Conservation (phyloP, 2,797 vertebrate species). For the Brachyrhaphis roseni region DNA sequence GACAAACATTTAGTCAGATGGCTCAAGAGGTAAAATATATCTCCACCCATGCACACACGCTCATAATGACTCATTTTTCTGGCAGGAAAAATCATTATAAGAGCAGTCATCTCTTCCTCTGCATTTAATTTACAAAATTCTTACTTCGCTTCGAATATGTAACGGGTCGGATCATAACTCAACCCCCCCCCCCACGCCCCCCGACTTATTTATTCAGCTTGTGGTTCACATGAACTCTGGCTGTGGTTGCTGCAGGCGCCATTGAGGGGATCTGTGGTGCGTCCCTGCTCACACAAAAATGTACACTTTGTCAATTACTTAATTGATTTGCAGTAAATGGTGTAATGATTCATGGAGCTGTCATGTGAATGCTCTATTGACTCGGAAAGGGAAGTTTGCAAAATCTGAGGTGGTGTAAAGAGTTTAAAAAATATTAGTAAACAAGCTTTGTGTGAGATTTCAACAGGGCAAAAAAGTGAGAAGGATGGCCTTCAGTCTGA, state of each 20-base stretch:
- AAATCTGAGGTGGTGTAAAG: neutral
- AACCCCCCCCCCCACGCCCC: constrained; percentile 4
- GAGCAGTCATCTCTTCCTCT: constrained; percentile 9
- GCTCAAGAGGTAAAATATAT: constrained; percentile 25
- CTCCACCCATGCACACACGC: constrained; percentile 10
- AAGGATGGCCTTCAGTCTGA: neutral
- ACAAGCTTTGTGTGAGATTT: neutral
- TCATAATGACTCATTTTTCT: constrained; percentile 17
- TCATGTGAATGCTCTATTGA: neutral
- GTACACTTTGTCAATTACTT: constrained; percentile 11
- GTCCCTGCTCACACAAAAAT: constrained; percentile 1
- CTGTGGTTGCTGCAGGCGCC: constrained; percentile 26
- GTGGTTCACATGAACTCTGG: constrained; percentile 30
- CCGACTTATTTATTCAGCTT: constrained; percentile 21
- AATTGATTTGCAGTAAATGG: constrained; percentile 10
- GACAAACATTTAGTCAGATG: constrained; percentile 27
- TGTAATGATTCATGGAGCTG: neutral
- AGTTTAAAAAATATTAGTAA: neutral
- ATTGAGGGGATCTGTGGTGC: constrained; percentile 6
- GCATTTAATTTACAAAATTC: constrained; percentile 17
- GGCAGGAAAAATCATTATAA: constrained; percentile 10
- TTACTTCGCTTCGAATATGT: constrained; percentile 17
- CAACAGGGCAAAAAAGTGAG: neutral
- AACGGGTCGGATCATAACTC: constrained; percentile 19
- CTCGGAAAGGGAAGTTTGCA: neutral